phyloP scores from a whole-genome alignment of 1,140 invertebrate species.

The Drosophila nigromelanica region DNA sequence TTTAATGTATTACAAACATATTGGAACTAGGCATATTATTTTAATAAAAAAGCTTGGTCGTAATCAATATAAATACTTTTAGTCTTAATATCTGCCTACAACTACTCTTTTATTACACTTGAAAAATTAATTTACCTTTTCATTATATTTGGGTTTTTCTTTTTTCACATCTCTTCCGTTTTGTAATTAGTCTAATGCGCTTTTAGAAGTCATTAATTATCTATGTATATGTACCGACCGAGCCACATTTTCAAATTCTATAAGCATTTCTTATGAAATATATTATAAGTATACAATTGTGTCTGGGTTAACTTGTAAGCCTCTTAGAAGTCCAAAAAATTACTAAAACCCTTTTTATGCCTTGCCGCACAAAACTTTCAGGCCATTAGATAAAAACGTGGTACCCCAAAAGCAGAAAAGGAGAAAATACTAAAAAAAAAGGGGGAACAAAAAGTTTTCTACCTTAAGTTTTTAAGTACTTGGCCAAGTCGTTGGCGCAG shows the following conservation, averaged over 20 bases:
- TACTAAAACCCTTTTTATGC: constrained; percentile 34
- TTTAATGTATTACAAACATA: too few species aligned
- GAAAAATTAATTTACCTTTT: neutral
- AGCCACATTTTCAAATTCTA: neutral
- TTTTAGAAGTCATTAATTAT: constrained; percentile 32
- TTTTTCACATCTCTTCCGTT: neutral
- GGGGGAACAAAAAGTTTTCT: constrained; percentile 50
- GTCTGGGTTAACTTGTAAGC: constrained; percentile 28
- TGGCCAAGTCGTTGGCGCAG: constrained; percentile 50
- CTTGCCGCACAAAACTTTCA: constrained; percentile 45
- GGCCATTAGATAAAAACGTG: constrained; percentile 39
- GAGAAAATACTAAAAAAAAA: constrained; percentile 18
- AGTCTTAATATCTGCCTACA: neutral
- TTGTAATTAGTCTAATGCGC: constrained; percentile 26
- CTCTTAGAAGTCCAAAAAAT: constrained; percentile 30
- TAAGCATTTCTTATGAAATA: constrained; percentile 9
- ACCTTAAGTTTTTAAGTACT: constrained; percentile 77
- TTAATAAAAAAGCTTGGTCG: too few species aligned
- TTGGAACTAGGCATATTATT: too few species aligned
- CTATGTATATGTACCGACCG: constrained; percentile 1
- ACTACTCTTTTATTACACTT: neutral
- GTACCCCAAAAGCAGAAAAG: constrained; percentile 13
- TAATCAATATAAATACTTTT: too few species aligned
- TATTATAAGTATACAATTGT: constrained; percentile 25
- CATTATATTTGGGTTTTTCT: neutral